These are phyloP conservation scores for Pygmarrhopalites habei DNA, from an alignment of 1,140 invertebrate genomes.

Conservation along the genomic window DNA sequence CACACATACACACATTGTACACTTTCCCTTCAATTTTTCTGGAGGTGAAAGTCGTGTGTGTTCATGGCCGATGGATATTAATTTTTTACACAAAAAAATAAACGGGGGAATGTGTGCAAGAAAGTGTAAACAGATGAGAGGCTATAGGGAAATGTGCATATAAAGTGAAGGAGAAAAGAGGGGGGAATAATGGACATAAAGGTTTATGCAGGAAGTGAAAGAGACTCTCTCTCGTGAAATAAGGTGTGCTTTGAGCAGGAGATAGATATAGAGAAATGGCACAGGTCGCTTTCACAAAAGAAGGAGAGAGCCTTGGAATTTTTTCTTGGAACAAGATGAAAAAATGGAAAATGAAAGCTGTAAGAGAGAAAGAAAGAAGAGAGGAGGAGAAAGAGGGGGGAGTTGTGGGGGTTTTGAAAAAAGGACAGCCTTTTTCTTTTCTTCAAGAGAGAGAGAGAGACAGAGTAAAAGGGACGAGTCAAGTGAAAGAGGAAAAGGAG, in stretches of 20 bases:
- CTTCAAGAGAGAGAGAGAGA: constrained; percentile 12
- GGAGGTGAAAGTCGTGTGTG: too few relatives aligned
- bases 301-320: not conserved
- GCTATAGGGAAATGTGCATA: too few relatives aligned
- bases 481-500: constrained; percentile 12
- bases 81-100: too few relatives aligned
- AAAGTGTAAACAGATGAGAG: too few relatives aligned
- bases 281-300: not conserved
- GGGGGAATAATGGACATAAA: too few relatives aligned
- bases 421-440: not conserved
- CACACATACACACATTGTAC: too few relatives aligned
- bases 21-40: too few relatives aligned
- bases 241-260: not conserved
- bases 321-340: not conserved
- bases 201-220: too few relatives aligned
- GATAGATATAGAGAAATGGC: not conserved
- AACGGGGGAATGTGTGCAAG: too few relatives aligned
- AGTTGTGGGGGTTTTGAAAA: too few relatives aligned
- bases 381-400: not conserved
- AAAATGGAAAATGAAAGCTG: not conserved
- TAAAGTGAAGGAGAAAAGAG: too few relatives aligned
- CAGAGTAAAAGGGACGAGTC: constrained; percentile 7
- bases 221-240: not conserved
- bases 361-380: not conserved
- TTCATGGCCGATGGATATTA: too few relatives aligned